Evolutionary conservation across 2,113 vertebrate genomes (phyloP).

Genomic region (Sinosuthora webbiana): DNA sequence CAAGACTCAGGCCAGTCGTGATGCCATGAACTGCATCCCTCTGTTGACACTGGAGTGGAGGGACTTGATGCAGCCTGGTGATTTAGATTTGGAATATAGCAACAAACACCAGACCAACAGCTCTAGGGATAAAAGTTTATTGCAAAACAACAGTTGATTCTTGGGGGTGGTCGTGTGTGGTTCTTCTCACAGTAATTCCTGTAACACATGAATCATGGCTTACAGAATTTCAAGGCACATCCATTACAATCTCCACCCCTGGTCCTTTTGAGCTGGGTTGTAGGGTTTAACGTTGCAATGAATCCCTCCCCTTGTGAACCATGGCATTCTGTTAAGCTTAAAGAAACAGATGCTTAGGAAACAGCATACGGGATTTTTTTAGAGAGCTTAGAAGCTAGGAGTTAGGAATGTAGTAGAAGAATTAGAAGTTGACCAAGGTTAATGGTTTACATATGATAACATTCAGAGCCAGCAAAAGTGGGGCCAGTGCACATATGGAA

Average conservation of each 20-base stretch:
- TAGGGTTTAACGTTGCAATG: neutral
- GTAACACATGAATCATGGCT: neutral
- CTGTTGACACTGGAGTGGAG: neutral
- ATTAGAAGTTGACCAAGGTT: neutral
- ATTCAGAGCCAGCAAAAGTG: neutral
- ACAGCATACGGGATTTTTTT: too few species aligned
- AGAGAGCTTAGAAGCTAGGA: neutral
- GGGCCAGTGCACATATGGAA: neutral
- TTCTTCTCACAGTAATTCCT: neutral
- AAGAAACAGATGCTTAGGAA: neutral
- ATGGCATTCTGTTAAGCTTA: neutral
- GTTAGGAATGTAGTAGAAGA: neutral
- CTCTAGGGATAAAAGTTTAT: neutral
- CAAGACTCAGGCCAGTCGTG: neutral
- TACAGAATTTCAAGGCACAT: neutral
- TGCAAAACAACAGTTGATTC: neutral
- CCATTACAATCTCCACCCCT: neutral
- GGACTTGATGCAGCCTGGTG: neutral
- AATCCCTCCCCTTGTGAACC: neutral
- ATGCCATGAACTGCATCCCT: neutral
- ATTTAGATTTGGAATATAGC: neutral
- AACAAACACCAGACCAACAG: neutral
- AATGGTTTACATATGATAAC: neutral
- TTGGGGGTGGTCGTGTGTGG: neutral
- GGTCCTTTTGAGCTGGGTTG: neutral